Percentiles rank a stretch among this genome's conserved stretches.
Evolutionary conservation across 2,888 invertebrate genomes (phyloP).

Genomic region (Dusona sp.): DNA sequence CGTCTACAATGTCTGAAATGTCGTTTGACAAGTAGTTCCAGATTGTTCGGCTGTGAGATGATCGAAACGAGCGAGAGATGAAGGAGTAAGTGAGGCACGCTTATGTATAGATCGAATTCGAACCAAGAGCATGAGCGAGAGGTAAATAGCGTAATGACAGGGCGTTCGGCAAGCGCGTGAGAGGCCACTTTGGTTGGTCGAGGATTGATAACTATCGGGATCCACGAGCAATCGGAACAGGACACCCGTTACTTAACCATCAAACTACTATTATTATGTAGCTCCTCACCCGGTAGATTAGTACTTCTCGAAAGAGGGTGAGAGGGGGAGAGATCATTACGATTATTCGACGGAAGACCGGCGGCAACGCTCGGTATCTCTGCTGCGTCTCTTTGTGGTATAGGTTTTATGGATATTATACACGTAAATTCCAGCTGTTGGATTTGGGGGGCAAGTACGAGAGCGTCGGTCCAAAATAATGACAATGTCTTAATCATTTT

Average conservation of each 20-base stretch:
- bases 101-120: constrained; percentile 37
- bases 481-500: neutral
- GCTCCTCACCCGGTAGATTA: constrained; percentile 72
- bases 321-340: constrained; percentile 68
- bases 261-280: constrained; percentile 81
- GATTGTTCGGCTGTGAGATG: constrained; percentile 10
- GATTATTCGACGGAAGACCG: constrained; percentile 69
- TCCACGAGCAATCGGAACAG: constrained; percentile 79
- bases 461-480: neutral
- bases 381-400: constrained; percentile 11
- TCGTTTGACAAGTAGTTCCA: constrained; percentile 24
- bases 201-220: constrained; percentile 81
- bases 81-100: constrained; percentile 19
- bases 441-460: neutral
- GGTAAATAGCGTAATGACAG: constrained; percentile 77
- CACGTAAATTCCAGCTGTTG: neutral
- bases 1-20: neutral
- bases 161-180: constrained; percentile 70
- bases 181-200: constrained; percentile 67
- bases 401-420: neutral
- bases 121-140: constrained; percentile 47
- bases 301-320: constrained; percentile 62
- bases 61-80: constrained; percentile 29
- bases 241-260: constrained; percentile 81
- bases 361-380: constrained; percentile 62